Percentiles rank a stretch among this genome's conserved stretches.
These are phyloP conservation scores for Bembecia ichneumoniformis DNA, from an alignment of 2,888 invertebrate species.

Conservation along the genomic window DNA sequence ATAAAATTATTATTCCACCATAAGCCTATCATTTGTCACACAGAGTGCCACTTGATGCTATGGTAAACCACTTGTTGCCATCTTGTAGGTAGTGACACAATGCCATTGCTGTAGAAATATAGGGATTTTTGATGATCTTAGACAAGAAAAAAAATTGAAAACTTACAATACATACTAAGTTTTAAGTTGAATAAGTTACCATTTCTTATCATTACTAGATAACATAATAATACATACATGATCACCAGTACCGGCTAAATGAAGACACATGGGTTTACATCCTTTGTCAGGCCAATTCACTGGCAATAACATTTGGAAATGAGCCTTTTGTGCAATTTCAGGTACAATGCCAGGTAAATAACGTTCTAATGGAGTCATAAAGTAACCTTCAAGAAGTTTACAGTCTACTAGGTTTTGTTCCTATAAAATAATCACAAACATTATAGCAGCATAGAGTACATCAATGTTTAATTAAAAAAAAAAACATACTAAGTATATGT, in stretches of 20 bases:
- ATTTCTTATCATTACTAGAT: no score
- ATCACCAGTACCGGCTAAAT: conserved; percentile 98
- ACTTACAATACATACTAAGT: no score
- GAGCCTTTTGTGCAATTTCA: conserved; percentile 83
- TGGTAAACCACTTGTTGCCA: no score
- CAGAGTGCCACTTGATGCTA: no score
- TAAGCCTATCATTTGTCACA: no score
- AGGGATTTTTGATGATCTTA: no score
- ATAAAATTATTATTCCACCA: no score
- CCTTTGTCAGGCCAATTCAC: conserved; percentile 80
- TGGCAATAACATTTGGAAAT: conserved; percentile 86
- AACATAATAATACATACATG: conserved; percentile 77
- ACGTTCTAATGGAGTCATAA: conserved; percentile 85
- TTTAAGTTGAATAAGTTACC: no score
- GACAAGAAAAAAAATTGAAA: no score
- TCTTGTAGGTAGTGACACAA: no score
- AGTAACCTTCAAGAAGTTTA: conserved; percentile 87
- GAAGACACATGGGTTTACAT: conserved; percentile 89
- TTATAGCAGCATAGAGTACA: neutral
- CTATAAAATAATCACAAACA: conserved; percentile 43
- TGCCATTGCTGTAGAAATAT: no score
- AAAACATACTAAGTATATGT: neutral
- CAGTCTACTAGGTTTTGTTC: conserved; percentile 82
- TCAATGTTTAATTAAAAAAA: neutral
- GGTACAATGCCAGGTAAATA: conserved; percentile 91